Percentiles rank a stretch among this genome's conserved stretches.
These are phyloP conservation scores for Mythimna lalbum DNA, from an alignment of 2,888 invertebrate species.

Conservation along the genomic window DNA sequence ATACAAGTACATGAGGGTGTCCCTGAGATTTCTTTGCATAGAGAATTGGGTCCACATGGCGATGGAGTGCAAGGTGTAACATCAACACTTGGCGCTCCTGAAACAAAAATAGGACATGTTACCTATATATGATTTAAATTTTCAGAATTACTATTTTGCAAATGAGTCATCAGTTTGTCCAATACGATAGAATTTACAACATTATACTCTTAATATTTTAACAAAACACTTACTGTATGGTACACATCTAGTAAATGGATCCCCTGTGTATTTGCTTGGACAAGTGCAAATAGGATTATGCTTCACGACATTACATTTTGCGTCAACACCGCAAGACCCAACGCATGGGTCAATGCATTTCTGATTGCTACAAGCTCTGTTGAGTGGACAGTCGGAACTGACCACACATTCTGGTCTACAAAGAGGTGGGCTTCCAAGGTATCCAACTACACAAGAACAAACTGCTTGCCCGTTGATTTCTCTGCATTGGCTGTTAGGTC, in stretches of 20 bases:
- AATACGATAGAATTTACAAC: neutral
- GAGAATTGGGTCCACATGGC: conserved; percentile 92
- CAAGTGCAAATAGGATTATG: conserved; percentile 95
- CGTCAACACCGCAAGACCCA: conserved; percentile 94
- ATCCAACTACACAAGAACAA: conserved; percentile 93
- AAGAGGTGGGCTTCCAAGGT: conserved; percentile 93
- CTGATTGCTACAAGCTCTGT: conserved; percentile 94
- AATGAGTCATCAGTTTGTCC: neutral
- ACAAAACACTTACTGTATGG: conserved; percentile 80
- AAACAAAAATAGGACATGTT: conserved; percentile 41
- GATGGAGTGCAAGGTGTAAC: conserved; percentile 92
- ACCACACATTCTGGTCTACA: conserved; percentile 95
- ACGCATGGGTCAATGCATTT: conserved; percentile 94
- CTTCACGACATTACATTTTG: conserved; percentile 93
- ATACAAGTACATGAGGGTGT: conserved; percentile 93
- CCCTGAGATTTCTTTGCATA: conserved; percentile 90
- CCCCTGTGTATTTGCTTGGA: conserved; percentile 92
- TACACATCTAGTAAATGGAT: conserved; percentile 94
- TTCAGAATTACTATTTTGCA: neutral
- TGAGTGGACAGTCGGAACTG: conserved; percentile 93
- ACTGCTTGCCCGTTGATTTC: conserved; percentile 92
- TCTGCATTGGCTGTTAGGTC: conserved; percentile 93
- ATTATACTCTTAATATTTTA: neutral
- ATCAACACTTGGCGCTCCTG: conserved; percentile 88
- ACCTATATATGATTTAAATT: neutral